Evolutionary conservation across 2,797 vertebrate species (phyloP), one percentile per base, ranked within the genome.

Genomic region (Uromys caudimaculatus): DNA sequence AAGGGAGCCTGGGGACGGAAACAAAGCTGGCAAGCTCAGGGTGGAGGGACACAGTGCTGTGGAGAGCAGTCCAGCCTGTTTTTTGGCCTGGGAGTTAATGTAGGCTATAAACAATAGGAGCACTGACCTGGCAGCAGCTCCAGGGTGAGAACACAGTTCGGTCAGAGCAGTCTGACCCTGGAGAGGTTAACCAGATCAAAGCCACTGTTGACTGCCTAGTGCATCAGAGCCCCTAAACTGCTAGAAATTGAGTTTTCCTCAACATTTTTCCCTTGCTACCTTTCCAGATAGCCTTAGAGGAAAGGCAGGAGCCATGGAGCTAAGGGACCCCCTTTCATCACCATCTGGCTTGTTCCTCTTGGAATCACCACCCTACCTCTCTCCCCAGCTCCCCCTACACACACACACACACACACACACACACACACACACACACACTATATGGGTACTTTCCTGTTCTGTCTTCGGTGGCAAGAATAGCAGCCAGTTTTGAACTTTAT

Each of bases 101-200:
- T 94, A 96, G 98, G 97, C 98, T 97, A 97, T 96, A 97, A 98
- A 99, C 98, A 99, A 99, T 98, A 98, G 98, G 93, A 98, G 97
- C 98, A 89, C 98, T 98, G 98, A 98, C 98, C 98, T 98, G 96
- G 97, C 97, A 6, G 97, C 82, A 86, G 97, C 98, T 97, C 97
- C 97, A 95, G 96, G 98, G 98, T 86, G 96, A 93, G 98, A 98
- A 98, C 98, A 97, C 17, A 97, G 97, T 96, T 97, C 98, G 99
- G 99, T 99, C 98, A 99, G 98, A 91, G 97, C 96, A 94, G 98
- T 98, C 98, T 98, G 98, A 98, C 98, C 98, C 98, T 97, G 97
- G 98, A 6, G 84, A 95, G 98, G 98, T 99, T 98, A 98, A 98
- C 97, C 93, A 98, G 98, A 99, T 99, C 99, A 99, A 99, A 99